Evolutionary conservation across 2,888 invertebrate species (phyloP).

Genomic region (Cryptocheilus praepositus): DNA sequence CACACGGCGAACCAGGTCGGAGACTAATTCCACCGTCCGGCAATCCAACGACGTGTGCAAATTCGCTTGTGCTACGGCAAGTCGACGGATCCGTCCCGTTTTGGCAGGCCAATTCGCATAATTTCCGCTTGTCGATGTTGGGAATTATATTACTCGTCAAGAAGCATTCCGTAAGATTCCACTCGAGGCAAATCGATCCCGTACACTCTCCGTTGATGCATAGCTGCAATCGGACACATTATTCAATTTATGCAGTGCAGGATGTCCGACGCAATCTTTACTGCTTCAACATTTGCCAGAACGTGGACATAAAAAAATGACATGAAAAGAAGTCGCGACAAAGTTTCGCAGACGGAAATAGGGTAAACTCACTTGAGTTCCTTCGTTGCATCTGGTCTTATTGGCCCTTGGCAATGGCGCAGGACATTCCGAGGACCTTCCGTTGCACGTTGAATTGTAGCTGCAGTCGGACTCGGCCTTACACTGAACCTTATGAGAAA

Average conservation of each 20-base stretch:
- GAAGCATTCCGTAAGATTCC: constrained; percentile 97
- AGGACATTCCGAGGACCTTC: constrained; percentile 91
- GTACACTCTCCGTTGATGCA: constrained; percentile 94
- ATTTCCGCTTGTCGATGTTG: constrained; percentile 87
- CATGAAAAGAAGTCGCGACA: too few species aligned
- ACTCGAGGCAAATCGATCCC: constrained; percentile 95
- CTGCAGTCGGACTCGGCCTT: constrained; percentile 93
- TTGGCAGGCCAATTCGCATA: constrained; percentile 98
- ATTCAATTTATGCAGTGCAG: not conserved
- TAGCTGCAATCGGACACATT: constrained; percentile 76
- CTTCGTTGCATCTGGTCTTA: constrained; percentile 96
- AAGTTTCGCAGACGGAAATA: not conserved
- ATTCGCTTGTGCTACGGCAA: constrained; percentile 92
- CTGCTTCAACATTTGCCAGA: too few species aligned
- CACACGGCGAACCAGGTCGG: constrained; percentile 97
- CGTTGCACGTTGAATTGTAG: constrained; percentile 90
- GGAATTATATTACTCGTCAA: constrained; percentile 86
- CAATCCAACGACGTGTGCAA: constrained; percentile 83
- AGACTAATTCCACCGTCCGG: constrained; percentile 90
- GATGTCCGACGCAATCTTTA: too few species aligned
- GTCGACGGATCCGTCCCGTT: constrained; percentile 84
- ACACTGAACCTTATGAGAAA: constrained; percentile 82
- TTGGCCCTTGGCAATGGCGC: constrained; percentile 87
- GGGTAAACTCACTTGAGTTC: constrained; percentile 78
- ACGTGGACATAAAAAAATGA: too few species aligned